These are phyloP conservation scores for Saimiri boliviensis DNA, from an alignment of 2,113 vertebrate genomes.

Conservation along the genomic window DNA sequence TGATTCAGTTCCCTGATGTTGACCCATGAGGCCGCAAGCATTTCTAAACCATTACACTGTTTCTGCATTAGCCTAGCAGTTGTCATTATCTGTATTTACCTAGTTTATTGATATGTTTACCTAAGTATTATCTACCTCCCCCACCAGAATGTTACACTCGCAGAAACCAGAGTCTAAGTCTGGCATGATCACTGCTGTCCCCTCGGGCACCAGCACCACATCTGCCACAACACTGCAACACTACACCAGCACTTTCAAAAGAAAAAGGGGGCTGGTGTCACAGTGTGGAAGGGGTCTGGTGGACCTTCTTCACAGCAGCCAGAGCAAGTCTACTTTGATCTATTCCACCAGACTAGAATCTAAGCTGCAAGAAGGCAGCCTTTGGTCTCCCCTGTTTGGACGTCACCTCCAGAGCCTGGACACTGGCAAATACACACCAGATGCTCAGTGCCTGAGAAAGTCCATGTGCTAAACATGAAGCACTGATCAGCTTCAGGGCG, in stretches of 20 bases:
- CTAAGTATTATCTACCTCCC: not conserved
- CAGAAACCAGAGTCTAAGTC: not conserved
- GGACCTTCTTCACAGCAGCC: not conserved
- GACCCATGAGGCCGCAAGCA: not conserved
- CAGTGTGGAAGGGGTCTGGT: not conserved
- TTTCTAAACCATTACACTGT: not conserved
- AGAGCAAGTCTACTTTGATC: not conserved
- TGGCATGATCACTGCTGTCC: not conserved
- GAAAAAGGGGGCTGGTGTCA: not conserved
- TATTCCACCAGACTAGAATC: not conserved
- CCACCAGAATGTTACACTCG: not conserved
- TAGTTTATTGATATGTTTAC: not conserved
- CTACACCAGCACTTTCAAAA: not conserved
- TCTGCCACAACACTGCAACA: no score
- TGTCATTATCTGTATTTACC: not conserved
- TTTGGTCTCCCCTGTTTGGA: not conserved
- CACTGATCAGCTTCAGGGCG: not conserved
- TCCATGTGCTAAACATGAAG: not conserved
- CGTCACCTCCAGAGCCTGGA: not conserved
- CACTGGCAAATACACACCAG: fast-evolving
- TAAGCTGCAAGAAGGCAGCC: not conserved
- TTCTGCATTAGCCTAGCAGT: not conserved
- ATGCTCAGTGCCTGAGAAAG: not conserved
- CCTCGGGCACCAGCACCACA: not conserved
- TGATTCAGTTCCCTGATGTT: not conserved